Evolutionary conservation across 2,113 vertebrate species (phyloP), one percentile per base, ranked within the genome.

Genomic region (Mirounga angustirostris): DNA sequence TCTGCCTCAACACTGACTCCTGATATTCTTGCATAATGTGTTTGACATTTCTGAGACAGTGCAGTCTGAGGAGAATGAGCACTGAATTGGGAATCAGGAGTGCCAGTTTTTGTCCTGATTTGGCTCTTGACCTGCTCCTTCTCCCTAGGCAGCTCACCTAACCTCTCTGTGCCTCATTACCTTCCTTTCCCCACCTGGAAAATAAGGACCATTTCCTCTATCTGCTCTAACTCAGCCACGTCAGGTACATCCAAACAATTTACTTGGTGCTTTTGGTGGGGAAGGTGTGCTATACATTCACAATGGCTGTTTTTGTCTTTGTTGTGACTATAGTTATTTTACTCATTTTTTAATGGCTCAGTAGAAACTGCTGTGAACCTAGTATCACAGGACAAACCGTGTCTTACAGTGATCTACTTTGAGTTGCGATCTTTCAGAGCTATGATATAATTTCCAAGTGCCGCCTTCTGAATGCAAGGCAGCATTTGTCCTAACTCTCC

Each of bases 81-180:
- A 61, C 94, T 61, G 79, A 89, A 85, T 69, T 92, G 95, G 54
- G 94, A 83, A 71, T 69, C 81, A 59, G 87, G 63, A 89, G 59
- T 7, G 89, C n/a, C n/a, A 24, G 81, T 92, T 81, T 94, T 19
- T 63, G 76, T 91, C 79, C 76, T 82, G 71, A 82, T 50, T 69
- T 67, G 54, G 21, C 92, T 95, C 71, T 28, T 79, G 91, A 81
- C 93, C 86, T 91, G 67, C n/a, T 63, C 58, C 54, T 74, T 92
- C 69, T 93, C 86, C 52, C 94, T 71, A 30, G 50, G 33, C 93
- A 86, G 84, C 69, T 90, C 22, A 28, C 86, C 93, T 95, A 40
- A 79, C 91, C 89, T 84, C 71, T 97, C 96, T 95, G 83, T 81
- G 83, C 94, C 54, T 96, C 89, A 91, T 91, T 96, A 89, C 85